A percentile compares a stretch with the other conserved stretches of the same genome.
phyloP scores from a whole-genome alignment of 2,113 vertebrate genomes.

The Chloropsis hardwickii region DNA sequence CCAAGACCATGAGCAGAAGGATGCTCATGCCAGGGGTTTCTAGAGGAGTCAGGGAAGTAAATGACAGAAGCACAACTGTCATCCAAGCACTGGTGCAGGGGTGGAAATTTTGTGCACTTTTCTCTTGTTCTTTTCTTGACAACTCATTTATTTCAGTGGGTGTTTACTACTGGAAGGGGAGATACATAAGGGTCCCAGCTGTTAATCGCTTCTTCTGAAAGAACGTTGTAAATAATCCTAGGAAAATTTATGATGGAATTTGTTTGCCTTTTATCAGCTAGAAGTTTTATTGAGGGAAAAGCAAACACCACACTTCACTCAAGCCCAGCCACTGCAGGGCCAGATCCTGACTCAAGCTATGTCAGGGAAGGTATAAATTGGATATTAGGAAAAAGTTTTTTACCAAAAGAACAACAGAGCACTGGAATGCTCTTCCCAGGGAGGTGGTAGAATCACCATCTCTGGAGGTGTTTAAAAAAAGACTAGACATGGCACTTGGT shows the following conservation, averaged over 20 bases:
- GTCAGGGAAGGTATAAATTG: no score
- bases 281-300: neutral
- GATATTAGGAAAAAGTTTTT: no score
- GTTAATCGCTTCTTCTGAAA: neutral
- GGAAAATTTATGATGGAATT: neutral
- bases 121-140: neutral
- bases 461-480: no score
- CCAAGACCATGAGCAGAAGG: neutral
- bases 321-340: fast-evolving
- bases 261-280: neutral
- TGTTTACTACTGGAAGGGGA: neutral
- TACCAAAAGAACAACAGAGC: no score
- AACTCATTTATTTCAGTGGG: neutral
- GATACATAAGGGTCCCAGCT: neutral
- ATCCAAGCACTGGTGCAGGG: neutral
- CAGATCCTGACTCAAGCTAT: no score
- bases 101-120: neutral
- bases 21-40: neutral
- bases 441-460: no score
- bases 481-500: no score
- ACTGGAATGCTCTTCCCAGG: no score
- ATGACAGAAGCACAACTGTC: neutral
- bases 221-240: neutral
- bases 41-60: fast-evolving
- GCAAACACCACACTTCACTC: neutral